Base-by-base conservation (phyloP, 2,113 vertebrate species). In the Dromaius novaehollandiae region DNA sequence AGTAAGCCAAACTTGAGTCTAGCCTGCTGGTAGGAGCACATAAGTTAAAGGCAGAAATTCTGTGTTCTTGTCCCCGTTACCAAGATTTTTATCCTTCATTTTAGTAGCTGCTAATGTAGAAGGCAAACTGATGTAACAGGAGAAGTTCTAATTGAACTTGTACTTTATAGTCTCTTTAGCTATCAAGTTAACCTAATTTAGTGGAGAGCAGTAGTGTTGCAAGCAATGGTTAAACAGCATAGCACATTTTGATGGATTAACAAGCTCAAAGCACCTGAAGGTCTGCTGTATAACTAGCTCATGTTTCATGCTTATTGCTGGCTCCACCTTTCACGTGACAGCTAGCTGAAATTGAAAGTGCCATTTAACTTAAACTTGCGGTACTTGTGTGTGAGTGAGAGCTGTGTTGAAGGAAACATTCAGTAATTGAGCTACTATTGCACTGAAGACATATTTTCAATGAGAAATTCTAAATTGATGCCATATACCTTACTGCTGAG, bases 81-180 rank as follows among this genome's bases (percentile, higher is more conserved):
- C 8, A 14, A 55, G n/a, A 64, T 21, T 7, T 25, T 20, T 20
- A n/a, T 7, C 4, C 16, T 15, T 16, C 42, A 9, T 84, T 93
- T 87, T 56, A 60, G 46, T 91, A 71, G 36, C 73, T 93, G 68
- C 53, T 93, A n/a, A 78, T 40, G 13, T 24, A 9, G 42, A 89
- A 92, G 56, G 32, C 70, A n/a, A 5, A 89, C 48, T 63, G 42
- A 65, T 92, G 60, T 76, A 90, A 65, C 13, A 7, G 53, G 38
- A 66, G 73, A 80, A 56, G 60, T 81, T 82, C 22, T 65, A 58
- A 74, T 88, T 94, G 86, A 94, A 79, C 20, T 93, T 86, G 78
- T 51, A 70, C n/a, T 93, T 89, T 68, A 26, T 26, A 16, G 48
- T 56, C 51, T 76, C 50, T 70, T 78, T 80, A 71, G 36, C 30